A percentile compares a stretch with the other conserved stretches of the same genome.
phyloP scores from a whole-genome alignment of 1,140 invertebrate genomes.

The Drosophila sulfurigaster region DNA sequence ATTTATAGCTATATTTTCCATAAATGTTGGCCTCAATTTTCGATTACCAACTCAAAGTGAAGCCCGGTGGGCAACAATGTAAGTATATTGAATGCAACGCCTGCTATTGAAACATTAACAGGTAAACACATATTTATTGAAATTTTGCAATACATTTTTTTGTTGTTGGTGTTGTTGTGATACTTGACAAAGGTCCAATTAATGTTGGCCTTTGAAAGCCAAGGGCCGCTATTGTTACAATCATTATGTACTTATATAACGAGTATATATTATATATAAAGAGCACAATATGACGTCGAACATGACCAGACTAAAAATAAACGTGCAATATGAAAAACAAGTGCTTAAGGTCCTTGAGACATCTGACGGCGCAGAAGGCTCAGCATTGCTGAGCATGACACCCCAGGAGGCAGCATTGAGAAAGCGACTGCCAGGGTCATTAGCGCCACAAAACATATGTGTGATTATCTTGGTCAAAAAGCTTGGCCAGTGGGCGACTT shows the following conservation, averaged over 20 bases:
- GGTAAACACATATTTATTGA: constrained; percentile 44
- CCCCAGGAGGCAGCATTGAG: constrained; percentile 23
- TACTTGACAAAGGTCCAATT: constrained; percentile 63
- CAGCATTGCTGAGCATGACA: constrained; percentile 8
- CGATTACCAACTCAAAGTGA: constrained; percentile 11
- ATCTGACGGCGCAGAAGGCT: constrained; percentile 30
- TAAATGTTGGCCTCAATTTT: neutral
- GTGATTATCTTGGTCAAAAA: constrained; percentile 19
- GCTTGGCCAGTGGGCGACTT: constrained; percentile 17
- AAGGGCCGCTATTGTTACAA: constrained; percentile 52
- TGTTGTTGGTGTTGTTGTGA: neutral
- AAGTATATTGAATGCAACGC: neutral
- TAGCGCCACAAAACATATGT: constrained; percentile 36
- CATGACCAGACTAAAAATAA: constrained; percentile 63
- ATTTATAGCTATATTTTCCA: neutral
- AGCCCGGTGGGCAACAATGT: constrained; percentile 9
- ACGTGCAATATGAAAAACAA: constrained; percentile 41
- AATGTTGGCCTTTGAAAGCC: constrained; percentile 69
- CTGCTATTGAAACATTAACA: constrained; percentile 45
- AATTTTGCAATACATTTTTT: constrained; percentile 45
- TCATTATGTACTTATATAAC: constrained; percentile 23
- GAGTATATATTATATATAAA: constrained; percentile 33
- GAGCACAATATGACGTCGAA: constrained; percentile 54
- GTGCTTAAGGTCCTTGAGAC: constrained; percentile 39
- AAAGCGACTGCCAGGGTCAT: constrained; percentile 37